Percentiles rank a stretch among this genome's conserved stretches.
These are phyloP conservation scores for Temnothorax unifasciatus DNA, from an alignment of 2,888 invertebrate species.

Conservation along the genomic window DNA sequence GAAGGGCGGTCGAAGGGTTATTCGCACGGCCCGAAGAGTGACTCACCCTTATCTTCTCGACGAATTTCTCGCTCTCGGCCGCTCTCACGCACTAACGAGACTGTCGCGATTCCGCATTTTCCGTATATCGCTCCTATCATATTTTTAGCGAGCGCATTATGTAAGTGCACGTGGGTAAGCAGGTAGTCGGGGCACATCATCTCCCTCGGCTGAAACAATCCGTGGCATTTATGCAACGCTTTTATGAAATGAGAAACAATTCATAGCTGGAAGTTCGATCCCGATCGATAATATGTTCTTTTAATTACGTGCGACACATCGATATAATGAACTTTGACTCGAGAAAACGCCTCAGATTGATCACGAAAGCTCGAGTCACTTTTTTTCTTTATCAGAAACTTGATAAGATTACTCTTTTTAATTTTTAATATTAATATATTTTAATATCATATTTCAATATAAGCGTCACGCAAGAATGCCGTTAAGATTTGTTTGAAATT, in stretches of 20 bases:
- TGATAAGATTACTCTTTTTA: neutral
- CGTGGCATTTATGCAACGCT: too few relatives aligned
- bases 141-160: slow-evolving; percentile 37
- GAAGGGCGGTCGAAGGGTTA: neutral
- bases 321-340: neutral
- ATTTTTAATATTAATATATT: neutral
- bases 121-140: slow-evolving; percentile 19
- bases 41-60: neutral
- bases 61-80: too few relatives aligned
- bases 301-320: neutral
- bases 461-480: neutral
- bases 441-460: neutral
- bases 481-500: neutral
- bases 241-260: neutral
- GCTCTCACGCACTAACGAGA: neutral
- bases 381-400: neutral
- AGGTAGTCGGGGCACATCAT: neutral
- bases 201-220: neutral
- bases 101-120: neutral
- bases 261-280: neutral
- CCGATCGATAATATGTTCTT: neutral
- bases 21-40: neutral
- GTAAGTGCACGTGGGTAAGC: slow-evolving; percentile 31
- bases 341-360: neutral
- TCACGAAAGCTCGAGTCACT: neutral